phyloP scores from a whole-genome alignment of 2,888 invertebrate species.

The Chymomyza fuscimana region DNA sequence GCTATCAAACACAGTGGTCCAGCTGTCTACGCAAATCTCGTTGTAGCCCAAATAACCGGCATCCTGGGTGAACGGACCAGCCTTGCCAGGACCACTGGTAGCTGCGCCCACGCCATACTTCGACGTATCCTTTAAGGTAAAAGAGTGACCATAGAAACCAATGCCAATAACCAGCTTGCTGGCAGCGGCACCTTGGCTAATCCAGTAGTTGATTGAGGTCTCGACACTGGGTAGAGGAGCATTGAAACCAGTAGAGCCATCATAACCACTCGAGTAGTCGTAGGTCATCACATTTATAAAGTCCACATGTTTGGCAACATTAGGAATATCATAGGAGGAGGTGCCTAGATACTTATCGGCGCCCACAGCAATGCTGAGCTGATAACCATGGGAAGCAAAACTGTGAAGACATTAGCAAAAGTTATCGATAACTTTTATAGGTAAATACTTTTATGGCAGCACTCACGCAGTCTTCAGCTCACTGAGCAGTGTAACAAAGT shows the following conservation, averaged over 20 bases:
- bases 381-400: constrained; percentile 72
- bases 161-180: constrained; percentile 92
- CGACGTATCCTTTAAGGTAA: constrained; percentile 84
- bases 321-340: constrained; percentile 47
- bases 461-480: constrained; percentile 59
- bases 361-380: constrained; percentile 84
- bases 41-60: constrained; percentile 86
- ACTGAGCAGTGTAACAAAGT: constrained; percentile 81
- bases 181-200: constrained; percentile 85
- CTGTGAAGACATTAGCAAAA: constrained; percentile 18
- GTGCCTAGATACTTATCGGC: constrained; percentile 49
- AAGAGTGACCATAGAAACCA: constrained; percentile 92
- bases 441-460: too few relatives aligned
- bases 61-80: constrained; percentile 82
- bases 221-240: constrained; percentile 82
- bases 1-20: constrained; percentile 63
- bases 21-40: constrained; percentile 82
- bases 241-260: constrained; percentile 53
- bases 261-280: constrained; percentile 60
- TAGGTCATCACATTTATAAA: constrained; percentile 66
- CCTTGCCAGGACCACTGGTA: constrained; percentile 45
- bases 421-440: constrained; percentile 80
- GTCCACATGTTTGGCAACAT: constrained; percentile 55
- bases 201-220: constrained; percentile 92
- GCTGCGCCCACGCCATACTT: constrained; percentile 59